Percentiles rank a stretch among this genome's conserved stretches.
These are phyloP conservation scores for Loriculus beryllinus DNA, from an alignment of 2,797 vertebrate genomes.

Conservation along the genomic window DNA sequence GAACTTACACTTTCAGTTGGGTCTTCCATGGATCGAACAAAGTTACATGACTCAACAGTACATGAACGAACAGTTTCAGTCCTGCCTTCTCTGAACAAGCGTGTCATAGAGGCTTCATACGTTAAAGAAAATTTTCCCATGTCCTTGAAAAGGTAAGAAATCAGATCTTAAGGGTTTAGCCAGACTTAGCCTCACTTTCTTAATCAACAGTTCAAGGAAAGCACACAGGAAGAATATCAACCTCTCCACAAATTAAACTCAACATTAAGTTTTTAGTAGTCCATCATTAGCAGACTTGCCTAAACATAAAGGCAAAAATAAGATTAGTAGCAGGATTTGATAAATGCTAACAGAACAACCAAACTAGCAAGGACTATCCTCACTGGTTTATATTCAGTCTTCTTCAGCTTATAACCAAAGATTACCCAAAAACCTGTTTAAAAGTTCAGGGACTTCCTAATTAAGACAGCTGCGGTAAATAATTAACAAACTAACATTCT, in stretches of 20 bases:
- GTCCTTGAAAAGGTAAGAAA: slow-evolving; percentile 74
- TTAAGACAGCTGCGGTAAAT: neutral
- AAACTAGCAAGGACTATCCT: neutral
- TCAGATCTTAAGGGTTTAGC: neutral
- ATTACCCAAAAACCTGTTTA: neutral
- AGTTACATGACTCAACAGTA: slow-evolving; percentile 84
- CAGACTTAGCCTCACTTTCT: neutral
- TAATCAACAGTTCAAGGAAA: neutral
- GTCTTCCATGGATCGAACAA: slow-evolving; percentile 86
- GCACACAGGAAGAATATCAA: neutral
- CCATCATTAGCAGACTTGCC: neutral
- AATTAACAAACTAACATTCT: neutral
- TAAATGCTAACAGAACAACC: neutral
- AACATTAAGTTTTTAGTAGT: neutral
- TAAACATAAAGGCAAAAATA: neutral
- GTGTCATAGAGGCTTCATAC: slow-evolving; percentile 97
- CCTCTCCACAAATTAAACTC: neutral
- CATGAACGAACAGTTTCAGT: slow-evolving; percentile 97
- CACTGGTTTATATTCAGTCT: neutral
- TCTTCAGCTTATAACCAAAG: neutral
- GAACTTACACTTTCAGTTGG: slow-evolving; percentile 79
- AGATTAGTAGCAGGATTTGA: neutral
- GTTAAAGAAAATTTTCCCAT: slow-evolving; percentile 96
- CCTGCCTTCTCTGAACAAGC: slow-evolving; percentile 92
- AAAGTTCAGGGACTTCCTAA: neutral